Evolutionary conservation across 2,797 vertebrate genomes (phyloP).

Genomic region (Schizopygopsis malacanthus): DNA sequence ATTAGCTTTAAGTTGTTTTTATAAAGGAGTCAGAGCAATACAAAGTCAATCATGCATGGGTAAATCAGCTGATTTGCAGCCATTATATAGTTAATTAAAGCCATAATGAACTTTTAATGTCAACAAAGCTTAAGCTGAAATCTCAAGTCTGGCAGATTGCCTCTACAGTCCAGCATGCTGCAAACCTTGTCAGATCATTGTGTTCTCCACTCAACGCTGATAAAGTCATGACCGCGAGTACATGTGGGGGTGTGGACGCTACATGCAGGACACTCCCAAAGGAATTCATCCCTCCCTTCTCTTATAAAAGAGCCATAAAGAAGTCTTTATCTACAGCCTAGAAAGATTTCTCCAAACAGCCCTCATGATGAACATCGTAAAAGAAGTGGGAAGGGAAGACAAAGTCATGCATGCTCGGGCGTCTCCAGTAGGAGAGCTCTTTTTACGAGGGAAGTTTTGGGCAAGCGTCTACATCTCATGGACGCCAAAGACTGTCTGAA

Average conservation of each 20-base stretch:
- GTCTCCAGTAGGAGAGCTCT: slow-evolving; percentile 29
- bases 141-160: background rate
- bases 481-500: slow-evolving; percentile 26
- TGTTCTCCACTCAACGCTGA: slow-evolving; percentile 32
- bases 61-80: background rate
- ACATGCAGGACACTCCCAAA: slow-evolving; percentile 55
- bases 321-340: slow-evolving; percentile 63
- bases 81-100: slow-evolving; percentile 7
- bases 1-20: slow-evolving; percentile 31
- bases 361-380: slow-evolving; percentile 46
- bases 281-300: slow-evolving; percentile 57
- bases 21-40: background rate
- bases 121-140: slow-evolving; percentile 4
- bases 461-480: slow-evolving; percentile 13
- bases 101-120: slow-evolving; percentile 10
- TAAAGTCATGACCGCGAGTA: slow-evolving; percentile 37
- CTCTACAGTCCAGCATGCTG: background rate
- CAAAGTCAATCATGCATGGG: background rate
- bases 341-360: slow-evolving; percentile 56
- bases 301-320: slow-evolving; percentile 66
- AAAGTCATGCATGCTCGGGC: slow-evolving; percentile 24
- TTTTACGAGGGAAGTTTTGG: slow-evolving; percentile 22
- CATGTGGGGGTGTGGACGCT: slow-evolving; percentile 61
- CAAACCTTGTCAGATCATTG: slow-evolving; percentile 31
- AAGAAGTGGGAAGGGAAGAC: slow-evolving; percentile 31